phyloP scores from a whole-genome alignment of 2,113 vertebrate genomes.

The Paramisgurnus dabryanus region DNA sequence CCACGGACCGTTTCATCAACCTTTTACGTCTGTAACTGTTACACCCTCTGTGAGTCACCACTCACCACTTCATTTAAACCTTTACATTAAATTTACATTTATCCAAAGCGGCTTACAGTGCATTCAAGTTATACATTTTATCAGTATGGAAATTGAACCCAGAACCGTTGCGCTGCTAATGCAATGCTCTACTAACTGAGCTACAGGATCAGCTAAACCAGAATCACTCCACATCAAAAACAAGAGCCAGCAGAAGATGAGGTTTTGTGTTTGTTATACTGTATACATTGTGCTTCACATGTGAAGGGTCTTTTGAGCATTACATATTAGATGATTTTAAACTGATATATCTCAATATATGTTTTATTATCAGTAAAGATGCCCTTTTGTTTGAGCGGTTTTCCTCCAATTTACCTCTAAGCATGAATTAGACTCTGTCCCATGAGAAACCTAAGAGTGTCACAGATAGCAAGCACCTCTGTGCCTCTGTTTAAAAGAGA shows the following conservation, averaged over 20 bases:
- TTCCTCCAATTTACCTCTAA: constrained; percentile 24
- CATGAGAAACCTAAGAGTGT: constrained; percentile 21
- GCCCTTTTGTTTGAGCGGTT: constrained; percentile 8
- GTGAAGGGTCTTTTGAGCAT: neutral
- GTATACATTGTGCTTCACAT: neutral
- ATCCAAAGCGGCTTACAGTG: too few species aligned
- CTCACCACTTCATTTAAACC: neutral
- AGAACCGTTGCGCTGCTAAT: too few species aligned
- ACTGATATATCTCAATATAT: neutral
- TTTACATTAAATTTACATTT: too few species aligned
- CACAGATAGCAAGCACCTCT: constrained; percentile 39
- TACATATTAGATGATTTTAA: neutral
- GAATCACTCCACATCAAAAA: neutral
- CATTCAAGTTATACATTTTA: too few species aligned
- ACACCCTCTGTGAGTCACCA: constrained; percentile 13
- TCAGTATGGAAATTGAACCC: too few species aligned
- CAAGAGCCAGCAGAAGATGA: constrained; percentile 2
- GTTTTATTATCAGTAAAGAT: too few species aligned
- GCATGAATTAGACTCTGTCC: constrained; percentile 17
- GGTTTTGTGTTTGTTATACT: neutral
- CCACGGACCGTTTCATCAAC: constrained; percentile 53
- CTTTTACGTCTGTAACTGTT: constrained; percentile 38
- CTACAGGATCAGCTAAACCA: neutral
- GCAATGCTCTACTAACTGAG: too few species aligned
- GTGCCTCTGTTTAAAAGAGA: constrained; percentile 37